Evolutionary conservation across 2,888 invertebrate genomes (phyloP).

Genomic region (Lepeophtheirus nordmannii): DNA sequence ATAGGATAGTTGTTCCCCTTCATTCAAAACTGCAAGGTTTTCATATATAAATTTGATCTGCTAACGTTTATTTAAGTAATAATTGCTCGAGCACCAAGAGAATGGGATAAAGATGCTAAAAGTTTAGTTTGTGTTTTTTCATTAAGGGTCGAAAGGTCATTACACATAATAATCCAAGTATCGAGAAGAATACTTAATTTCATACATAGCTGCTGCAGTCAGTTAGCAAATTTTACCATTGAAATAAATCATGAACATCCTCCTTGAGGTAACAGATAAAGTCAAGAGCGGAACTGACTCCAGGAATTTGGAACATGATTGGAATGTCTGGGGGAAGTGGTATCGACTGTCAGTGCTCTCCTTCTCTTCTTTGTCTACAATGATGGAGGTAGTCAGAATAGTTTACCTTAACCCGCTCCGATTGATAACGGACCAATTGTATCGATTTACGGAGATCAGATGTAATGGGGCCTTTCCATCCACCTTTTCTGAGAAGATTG

Average conservation of each 20-base stretch:
- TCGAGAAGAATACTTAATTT: too few species aligned
- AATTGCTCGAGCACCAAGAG: too few species aligned
- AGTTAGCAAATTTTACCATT: conserved; percentile 7
- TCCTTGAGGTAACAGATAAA: conserved; percentile 17
- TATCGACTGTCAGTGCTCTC: conserved; percentile 18
- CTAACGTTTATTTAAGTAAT: too few species aligned
- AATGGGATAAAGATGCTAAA: too few species aligned
- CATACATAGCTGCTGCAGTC: too few species aligned
- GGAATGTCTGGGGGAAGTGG: background rate
- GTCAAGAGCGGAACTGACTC: conserved; percentile 15
- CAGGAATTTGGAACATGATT: background rate
- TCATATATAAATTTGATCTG: too few species aligned
- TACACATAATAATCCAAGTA: too few species aligned
- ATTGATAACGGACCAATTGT: conserved; percentile 88
- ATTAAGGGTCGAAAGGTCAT: too few species aligned
- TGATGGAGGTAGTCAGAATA: conserved; percentile 53
- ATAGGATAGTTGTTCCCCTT: too few species aligned
- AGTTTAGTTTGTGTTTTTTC: too few species aligned
- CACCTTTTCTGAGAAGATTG: conserved; percentile 88
- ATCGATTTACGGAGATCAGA: conserved; percentile 70
- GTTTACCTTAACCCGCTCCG: conserved; percentile 77
- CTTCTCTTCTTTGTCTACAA: conserved; percentile 11
- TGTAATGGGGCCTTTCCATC: conserved; percentile 80
- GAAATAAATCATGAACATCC: conserved; percentile 16
- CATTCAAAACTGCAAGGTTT: too few species aligned